Evolutionary conservation across 2,113 vertebrate genomes (phyloP).

Genomic region (Microcebus griseorufus): DNA sequence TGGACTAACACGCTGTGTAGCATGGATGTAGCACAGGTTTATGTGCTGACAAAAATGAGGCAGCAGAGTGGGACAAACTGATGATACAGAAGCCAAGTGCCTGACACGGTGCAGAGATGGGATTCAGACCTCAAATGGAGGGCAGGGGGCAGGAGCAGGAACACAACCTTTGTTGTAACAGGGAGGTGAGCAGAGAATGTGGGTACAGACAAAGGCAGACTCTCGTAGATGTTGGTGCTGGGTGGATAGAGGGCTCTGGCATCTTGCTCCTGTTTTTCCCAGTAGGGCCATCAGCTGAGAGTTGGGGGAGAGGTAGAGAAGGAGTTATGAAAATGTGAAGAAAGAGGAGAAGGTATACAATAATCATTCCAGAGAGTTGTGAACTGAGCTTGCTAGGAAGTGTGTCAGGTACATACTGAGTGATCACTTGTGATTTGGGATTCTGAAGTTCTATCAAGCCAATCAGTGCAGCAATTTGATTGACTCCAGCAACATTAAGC

Average conservation of each 20-base stretch:
- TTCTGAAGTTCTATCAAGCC: neutral
- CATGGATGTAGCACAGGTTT: neutral
- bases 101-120: neutral
- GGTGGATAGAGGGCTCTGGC: neutral
- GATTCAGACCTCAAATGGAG: neutral
- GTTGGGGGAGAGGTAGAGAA: neutral
- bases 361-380: neutral
- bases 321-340: neutral
- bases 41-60: neutral
- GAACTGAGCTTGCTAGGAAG: neutral
- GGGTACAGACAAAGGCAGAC: neutral
- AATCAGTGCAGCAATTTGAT: neutral
- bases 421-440: neutral
- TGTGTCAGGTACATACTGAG: neutral
- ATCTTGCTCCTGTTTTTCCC: neutral
- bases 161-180: neutral
- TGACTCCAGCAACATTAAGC: neutral
- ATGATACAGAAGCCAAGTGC: neutral
- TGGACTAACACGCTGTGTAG: too few relatives aligned
- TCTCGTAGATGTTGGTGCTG: neutral
- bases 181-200: neutral
- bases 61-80: neutral
- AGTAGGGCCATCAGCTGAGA: neutral
- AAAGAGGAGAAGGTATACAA: neutral
- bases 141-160: neutral